These are phyloP conservation scores for Odocoileus virginianus DNA, from an alignment of 2,113 vertebrate genomes.

Conservation along the genomic window DNA sequence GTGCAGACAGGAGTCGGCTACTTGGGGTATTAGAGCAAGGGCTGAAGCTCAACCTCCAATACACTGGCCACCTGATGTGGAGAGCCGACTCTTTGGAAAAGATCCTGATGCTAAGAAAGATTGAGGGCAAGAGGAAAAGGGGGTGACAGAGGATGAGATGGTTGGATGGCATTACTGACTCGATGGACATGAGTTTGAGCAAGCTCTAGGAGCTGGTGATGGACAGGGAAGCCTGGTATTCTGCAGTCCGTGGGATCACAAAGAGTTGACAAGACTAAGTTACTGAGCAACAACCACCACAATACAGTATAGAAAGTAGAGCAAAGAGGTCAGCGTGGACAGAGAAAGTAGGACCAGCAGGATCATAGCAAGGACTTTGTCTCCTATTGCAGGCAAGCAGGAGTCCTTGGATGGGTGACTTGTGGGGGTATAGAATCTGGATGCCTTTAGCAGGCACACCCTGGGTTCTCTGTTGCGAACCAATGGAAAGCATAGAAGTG, in stretches of 20 bases:
- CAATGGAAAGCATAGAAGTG: accelerated
- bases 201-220: neutral
- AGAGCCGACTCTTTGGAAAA: neutral
- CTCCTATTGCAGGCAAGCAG: neutral
- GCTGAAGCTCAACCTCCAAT: neutral
- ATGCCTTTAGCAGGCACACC: neutral
- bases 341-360: accelerated
- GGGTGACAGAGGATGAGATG: neutral
- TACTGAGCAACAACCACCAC: neutral
- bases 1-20: neutral
- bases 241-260: neutral
- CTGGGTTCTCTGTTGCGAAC: too few relatives aligned
- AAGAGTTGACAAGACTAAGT: neutral
- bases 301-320: accelerated
- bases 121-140: neutral
- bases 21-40: neutral
- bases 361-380: neutral
- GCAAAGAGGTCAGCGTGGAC: neutral
- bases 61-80: neutral
- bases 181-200: neutral
- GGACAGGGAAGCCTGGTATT: neutral
- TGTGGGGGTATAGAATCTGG: accelerated
- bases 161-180: neutral
- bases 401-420: accelerated
- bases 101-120: neutral